These are phyloP conservation scores for Sciurus niger DNA, from an alignment of 2,113 vertebrate genomes.

Conservation along the genomic window DNA sequence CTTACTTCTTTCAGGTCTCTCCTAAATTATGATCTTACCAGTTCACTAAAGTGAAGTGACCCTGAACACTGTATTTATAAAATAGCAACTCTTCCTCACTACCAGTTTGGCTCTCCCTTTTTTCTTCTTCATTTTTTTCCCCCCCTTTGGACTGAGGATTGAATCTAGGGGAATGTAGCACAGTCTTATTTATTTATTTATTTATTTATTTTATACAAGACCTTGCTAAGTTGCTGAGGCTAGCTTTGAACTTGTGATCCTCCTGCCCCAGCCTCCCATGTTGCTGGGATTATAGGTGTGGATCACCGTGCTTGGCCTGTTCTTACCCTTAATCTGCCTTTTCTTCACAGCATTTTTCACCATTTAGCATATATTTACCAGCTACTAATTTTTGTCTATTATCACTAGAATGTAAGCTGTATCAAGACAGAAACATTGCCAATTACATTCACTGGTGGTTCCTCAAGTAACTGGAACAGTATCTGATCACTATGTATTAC, in stretches of 20 bases:
- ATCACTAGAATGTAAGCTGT: not conserved
- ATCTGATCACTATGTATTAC: not conserved
- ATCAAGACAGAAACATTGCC: not conserved
- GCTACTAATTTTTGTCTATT: not conserved
- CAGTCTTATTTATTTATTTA: too few relatives aligned
- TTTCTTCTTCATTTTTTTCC: not conserved
- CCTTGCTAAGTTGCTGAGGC: too few relatives aligned
- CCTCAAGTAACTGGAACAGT: not conserved
- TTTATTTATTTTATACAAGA: too few relatives aligned
- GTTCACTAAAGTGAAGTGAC: not conserved
- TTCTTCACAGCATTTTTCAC: not conserved
- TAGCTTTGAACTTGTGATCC: too few relatives aligned
- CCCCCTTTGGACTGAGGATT: too few relatives aligned
- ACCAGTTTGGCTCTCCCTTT: not conserved
- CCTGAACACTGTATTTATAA: not conserved
- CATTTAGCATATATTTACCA: not conserved
- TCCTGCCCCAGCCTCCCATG: too few relatives aligned
- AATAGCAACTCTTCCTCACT: not conserved
- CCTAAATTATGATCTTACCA: not conserved
- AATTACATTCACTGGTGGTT: not conserved
- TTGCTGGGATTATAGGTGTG: too few relatives aligned
- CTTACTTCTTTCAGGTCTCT: not conserved
- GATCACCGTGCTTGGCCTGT: too few relatives aligned
- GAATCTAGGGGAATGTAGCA: not conserved
- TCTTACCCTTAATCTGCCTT: not conserved